Percentiles rank a stretch among this genome's conserved stretches.
These are phyloP conservation scores for Drosophila serrata DNA, from an alignment of 1,140 invertebrate species.

Conservation along the genomic window DNA sequence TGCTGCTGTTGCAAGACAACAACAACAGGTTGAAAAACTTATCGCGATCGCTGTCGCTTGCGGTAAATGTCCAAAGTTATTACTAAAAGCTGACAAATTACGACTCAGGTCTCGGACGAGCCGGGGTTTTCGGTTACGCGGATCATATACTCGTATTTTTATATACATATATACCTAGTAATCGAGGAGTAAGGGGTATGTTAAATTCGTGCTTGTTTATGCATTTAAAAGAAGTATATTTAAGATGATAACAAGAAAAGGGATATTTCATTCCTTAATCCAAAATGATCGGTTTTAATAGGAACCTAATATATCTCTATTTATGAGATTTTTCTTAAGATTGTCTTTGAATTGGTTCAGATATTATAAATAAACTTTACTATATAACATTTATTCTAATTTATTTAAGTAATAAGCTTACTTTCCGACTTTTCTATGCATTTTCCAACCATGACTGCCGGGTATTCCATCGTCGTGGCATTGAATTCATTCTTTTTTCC, in stretches of 20 bases:
- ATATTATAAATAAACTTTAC: background rate
- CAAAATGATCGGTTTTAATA: no score
- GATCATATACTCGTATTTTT: conserved; percentile 24
- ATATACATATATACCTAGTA: conserved; percentile 1
- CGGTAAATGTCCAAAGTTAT: conserved; percentile 81
- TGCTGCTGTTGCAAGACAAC: conserved; percentile 46
- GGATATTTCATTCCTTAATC: no score
- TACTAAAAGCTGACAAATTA: conserved; percentile 81
- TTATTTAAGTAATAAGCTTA: background rate
- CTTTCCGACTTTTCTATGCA: no score
- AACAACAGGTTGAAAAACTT: conserved; percentile 76
- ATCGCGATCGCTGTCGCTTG: conserved; percentile 71
- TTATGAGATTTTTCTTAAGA: no score
- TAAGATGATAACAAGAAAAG: no score
- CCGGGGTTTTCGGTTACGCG: conserved; percentile 43
- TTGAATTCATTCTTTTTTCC: background rate
- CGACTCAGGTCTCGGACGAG: conserved; percentile 45
- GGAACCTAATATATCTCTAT: no score
- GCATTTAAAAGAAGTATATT: background rate
- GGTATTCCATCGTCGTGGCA: background rate
- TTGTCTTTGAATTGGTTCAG: background rate
- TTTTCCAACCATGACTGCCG: background rate
- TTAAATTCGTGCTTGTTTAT: no score
- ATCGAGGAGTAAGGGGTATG: background rate
- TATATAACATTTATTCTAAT: background rate